Evolutionary conservation across 64 coral and sea anemone genomes (phyloP).

Genomic region (Astreopora myriophthalma): DNA sequence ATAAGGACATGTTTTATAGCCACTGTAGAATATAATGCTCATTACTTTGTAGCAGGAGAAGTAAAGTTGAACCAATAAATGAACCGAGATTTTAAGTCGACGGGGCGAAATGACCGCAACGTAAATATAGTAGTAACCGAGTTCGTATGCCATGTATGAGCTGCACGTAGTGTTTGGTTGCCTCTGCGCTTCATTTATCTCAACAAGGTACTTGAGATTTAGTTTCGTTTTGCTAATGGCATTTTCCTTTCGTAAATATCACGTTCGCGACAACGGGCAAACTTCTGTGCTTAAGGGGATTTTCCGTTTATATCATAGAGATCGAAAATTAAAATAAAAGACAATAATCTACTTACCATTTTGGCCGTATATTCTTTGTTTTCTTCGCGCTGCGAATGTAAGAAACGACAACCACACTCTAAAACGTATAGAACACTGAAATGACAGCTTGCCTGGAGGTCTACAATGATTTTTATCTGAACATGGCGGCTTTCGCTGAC

Average conservation of each 20-base stretch:
- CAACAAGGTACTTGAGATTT: too few relatives aligned
- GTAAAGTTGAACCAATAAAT: too few relatives aligned
- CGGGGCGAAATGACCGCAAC: too few relatives aligned
- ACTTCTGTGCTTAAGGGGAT: neutral
- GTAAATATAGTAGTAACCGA: too few relatives aligned
- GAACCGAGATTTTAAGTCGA: too few relatives aligned
- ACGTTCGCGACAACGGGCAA: too few relatives aligned
- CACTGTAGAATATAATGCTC: too few relatives aligned
- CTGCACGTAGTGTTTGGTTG: too few relatives aligned
- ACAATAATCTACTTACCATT: neutral
- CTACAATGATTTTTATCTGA: neutral
- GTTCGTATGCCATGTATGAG: too few relatives aligned
- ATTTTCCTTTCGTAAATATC: neutral
- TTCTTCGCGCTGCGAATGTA: neutral
- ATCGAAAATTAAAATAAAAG: neutral
- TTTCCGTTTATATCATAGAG: neutral
- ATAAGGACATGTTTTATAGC: neutral
- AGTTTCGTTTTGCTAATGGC: neutral
- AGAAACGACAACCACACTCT: neutral
- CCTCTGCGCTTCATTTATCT: too few relatives aligned
- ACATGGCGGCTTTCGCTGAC: neutral
- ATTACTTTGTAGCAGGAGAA: neutral
- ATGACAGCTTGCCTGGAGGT: neutral
- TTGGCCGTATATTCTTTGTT: neutral
- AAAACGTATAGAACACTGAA: neutral